A percentile compares a stretch with the other conserved stretches of the same genome.
Evolutionary conservation across 2,113 vertebrate species (phyloP).

Genomic region (Gyps fulvus): DNA sequence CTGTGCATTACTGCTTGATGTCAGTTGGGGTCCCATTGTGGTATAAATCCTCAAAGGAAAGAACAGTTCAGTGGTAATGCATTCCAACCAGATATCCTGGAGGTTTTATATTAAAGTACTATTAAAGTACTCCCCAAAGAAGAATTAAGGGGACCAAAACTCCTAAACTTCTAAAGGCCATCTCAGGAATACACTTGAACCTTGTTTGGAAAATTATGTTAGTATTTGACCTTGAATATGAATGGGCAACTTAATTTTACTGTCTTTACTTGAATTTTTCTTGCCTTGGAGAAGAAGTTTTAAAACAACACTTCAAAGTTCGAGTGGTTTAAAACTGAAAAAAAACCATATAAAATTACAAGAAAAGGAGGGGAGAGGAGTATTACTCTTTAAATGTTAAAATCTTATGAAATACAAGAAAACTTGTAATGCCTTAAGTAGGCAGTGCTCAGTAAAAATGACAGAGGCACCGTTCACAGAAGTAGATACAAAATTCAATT

Average conservation of each 20-base stretch:
- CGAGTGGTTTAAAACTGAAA: not conserved
- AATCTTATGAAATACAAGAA: not conserved
- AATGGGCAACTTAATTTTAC: not conserved
- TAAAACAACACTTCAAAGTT: not conserved
- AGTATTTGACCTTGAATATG: not conserved
- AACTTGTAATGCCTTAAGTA: not conserved
- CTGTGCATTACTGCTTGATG: not conserved
- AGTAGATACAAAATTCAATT: not conserved
- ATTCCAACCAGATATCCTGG: constrained; percentile 12
- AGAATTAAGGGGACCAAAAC: not conserved
- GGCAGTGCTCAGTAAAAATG: not conserved
- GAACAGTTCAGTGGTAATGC: not conserved
- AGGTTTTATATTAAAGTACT: not conserved
- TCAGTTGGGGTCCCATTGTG: not conserved
- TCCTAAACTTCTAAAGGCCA: not conserved
- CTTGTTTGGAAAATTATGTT: not conserved
- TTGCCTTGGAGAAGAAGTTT: not conserved
- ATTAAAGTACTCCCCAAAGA: not conserved
- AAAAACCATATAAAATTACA: not conserved
- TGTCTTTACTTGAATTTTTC: not conserved
- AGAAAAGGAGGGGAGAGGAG: not conserved
- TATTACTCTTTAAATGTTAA: not conserved
- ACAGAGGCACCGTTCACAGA: not conserved
- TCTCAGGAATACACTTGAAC: not conserved
- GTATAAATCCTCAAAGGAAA: constrained; percentile 1